Percentiles rank a stretch among this genome's conserved stretches.
phyloP scores from a whole-genome alignment of 2,797 vertebrate genomes.

The Rallus crepitans region DNA sequence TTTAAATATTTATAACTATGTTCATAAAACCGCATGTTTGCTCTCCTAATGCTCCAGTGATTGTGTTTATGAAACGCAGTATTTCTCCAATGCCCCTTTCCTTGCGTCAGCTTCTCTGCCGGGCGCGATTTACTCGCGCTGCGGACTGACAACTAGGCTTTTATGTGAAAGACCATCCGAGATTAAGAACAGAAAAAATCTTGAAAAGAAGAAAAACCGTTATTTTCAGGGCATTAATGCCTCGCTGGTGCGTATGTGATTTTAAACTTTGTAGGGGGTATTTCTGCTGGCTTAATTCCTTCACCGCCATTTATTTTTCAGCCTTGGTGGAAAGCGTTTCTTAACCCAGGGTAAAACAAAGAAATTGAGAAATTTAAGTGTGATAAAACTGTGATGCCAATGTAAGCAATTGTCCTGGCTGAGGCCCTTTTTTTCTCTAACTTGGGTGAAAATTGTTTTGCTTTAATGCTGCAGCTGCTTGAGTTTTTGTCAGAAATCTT shows the following conservation, averaged over 20 bases:
- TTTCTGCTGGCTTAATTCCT: not conserved
- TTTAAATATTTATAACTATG: conserved; percentile 82
- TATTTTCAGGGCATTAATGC: not conserved
- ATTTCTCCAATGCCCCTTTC: conserved; percentile 72
- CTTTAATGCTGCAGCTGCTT: not conserved
- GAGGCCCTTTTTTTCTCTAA: not conserved
- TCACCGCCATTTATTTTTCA: not conserved
- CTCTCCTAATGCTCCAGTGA: conserved; percentile 67
- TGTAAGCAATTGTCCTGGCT: not conserved
- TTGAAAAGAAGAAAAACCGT: not conserved
- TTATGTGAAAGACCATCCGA: conserved; percentile 10
- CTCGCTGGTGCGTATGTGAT: not conserved
- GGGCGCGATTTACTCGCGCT: not conserved
- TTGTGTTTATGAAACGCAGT: conserved; percentile 79
- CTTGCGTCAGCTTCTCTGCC: conserved; percentile 48
- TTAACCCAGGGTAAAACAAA: not conserved
- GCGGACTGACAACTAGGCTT: not conserved
- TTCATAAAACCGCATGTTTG: conserved; percentile 78
- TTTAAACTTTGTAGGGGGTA: not conserved
- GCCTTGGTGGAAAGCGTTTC: not conserved
- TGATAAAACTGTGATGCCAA: not conserved
- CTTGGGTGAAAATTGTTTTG: not conserved
- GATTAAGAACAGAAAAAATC: conserved; percentile 60
- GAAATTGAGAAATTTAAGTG: not conserved
- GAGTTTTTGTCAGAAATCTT: not conserved